Evolutionary conservation across 35 echinoderm and acorn worm species (phyloP), one percentile per base, ranked within the genome.

Genomic region (Apostichopus californicus): DNA sequence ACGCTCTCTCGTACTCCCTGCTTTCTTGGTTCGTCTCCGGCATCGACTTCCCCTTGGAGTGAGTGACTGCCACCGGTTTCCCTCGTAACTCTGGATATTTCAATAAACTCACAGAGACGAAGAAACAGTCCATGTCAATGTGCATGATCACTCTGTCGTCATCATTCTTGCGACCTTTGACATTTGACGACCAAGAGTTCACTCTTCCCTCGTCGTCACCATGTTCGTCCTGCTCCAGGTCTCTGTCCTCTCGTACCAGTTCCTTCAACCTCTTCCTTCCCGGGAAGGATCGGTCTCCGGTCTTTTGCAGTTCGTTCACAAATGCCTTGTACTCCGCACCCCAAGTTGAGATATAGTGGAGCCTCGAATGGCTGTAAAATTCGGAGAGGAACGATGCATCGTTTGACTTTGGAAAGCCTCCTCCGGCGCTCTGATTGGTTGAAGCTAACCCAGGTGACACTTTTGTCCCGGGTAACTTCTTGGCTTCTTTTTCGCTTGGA

Each of bases 121-220:
- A 99, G 92, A 99, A 99, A 88, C 97, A 99, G 66, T 99, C 97
- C 97, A 99, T 99, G 58, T 99, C 97, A 78, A 99, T 80, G 53
- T 99, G 97, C 97, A 99, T 99, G 61, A 99, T 99, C 5, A 87
- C 77, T 78, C 86, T 84, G 56, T 84, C 22, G 11, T 60, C 11
- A 15, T 80, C 78, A 15, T n/a, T 14, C 20, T 23, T 59, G 7
- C 12, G 12, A 17, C 15, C 34, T 66, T 89, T 89, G 13, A 72
- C 24, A 89, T 75, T 25, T 14, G 14, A 21, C 5, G 60, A 72
- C 18, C 7, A 9, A 53, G 72, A 72, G 7, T 9, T 89, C 6
- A 14, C 6, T 21, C 3, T 24, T 22, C 81, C 86, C 10, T 72
- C 86, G 3, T 87, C 86, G 8, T 25, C 17, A 8, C 25, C 70